Base-by-base conservation (phyloP, 2,888 invertebrate genomes). In the Microplitis manilae region DNA sequence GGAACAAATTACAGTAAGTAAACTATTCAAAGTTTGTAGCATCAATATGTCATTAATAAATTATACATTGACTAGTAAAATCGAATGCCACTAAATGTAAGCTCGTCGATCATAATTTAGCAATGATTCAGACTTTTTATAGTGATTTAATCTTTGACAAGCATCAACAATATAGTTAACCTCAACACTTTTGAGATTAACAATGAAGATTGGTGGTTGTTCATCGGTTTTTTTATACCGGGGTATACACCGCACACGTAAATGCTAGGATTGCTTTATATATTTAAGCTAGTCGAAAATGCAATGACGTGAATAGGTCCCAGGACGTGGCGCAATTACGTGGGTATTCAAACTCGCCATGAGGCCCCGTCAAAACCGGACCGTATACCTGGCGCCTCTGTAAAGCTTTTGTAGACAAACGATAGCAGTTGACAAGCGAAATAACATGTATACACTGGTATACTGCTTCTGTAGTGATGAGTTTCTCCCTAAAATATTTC, bases 371-470 rank as follows among this genome's bases (percentile, higher is more conserved):
- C 39, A 60, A 70, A 71, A 78, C 64, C 60, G 64, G 73, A 30
- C 50, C 72, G 76, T 59, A 72, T 61, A 85, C 83, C 84, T 84
- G 84, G 84, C 84, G 84, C 85, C 84, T 84, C 79, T 81, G 77
- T 60, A 38, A 61, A 39, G 38, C 41, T 30, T 67, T 73, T 64
- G 64, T 59, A 15, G 38, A 7, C 40, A 68, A 41, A 59, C 75
- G 62, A 78, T 68, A 68, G 59, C 41, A 41, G 50, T 61, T 73
- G 73, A 61, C 70, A 65, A 76, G 69, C 61, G 20, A 68, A 50
- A 68, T 62, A 50, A 74, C 15, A 75, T 61, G 71, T 40, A 30
- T 30, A 30, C 30, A 30, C 30, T 30, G 30, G 30, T 30, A 30
- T 30, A 40, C 20, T 38, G 17, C 73, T 75, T 60, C 75, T 61